Evolutionary conservation across 2,113 vertebrate genomes (phyloP).

Genomic region (Syrmaticus mikado): DNA sequence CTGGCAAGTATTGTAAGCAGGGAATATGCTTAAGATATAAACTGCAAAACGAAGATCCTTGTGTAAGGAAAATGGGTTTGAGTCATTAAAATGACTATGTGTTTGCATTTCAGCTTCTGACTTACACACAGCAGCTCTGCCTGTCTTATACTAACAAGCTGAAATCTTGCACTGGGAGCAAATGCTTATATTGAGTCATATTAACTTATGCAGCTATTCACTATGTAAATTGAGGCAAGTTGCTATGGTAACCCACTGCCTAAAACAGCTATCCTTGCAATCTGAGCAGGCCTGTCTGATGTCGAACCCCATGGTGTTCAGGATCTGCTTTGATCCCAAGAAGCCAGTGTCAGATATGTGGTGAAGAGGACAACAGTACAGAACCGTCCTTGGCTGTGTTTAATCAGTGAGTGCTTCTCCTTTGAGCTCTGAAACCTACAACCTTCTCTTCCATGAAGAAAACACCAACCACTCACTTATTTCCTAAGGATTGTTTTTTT

Average conservation of each 20-base stretch:
- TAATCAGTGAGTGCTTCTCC: fast-evolving
- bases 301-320: not conserved
- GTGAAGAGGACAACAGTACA: fast-evolving
- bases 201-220: not conserved
- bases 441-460: not conserved
- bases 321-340: not conserved
- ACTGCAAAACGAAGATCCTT: no score
- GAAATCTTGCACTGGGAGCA: not conserved
- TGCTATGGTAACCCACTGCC: slow-evolving; percentile 4
- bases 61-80: not conserved
- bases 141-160: not conserved
- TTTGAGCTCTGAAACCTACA: not conserved
- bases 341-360: fast-evolving
- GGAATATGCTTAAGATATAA: fast-evolving
- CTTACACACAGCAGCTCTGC: not conserved
- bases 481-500: not conserved
- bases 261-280: not conserved
- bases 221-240: slow-evolving; percentile 12
- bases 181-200: not conserved
- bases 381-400: not conserved
- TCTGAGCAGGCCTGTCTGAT: not conserved
- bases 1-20: not conserved
- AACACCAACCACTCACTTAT: not conserved
- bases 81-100: not conserved
- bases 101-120: not conserved